Evolutionary conservation across 2,888 invertebrate species (phyloP).

Genomic region (Ferrisia virgata): DNA sequence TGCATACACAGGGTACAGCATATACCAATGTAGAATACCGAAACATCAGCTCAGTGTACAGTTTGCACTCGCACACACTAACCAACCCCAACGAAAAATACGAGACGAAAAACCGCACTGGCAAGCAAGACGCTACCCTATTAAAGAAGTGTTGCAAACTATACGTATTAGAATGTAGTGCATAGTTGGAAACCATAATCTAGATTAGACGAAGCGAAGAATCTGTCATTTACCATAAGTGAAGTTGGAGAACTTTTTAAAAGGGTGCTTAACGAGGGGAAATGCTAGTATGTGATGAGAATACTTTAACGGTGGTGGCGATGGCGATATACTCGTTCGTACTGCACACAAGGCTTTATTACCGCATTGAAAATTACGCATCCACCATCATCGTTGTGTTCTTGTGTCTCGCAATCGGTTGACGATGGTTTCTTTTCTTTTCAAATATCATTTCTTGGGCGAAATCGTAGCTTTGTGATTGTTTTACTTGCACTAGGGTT

Average conservation of each 20-base stretch:
- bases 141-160: background rate
- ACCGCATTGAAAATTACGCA: background rate
- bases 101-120: background rate
- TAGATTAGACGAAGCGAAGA: slow-evolving; percentile 17
- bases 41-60: background rate
- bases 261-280: slow-evolving; percentile 1
- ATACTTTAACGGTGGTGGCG: background rate
- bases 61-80: background rate
- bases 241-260: slow-evolving; percentile 14
- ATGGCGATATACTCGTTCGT: background rate
- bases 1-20: background rate
- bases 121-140: background rate
- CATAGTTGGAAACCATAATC: slow-evolving; percentile 9
- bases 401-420: no score
- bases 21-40: background rate
- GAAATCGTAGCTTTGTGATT: no score
- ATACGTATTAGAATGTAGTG: background rate
- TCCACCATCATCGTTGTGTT: no score
- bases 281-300: slow-evolving; percentile 1
- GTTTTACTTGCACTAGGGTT: no score
- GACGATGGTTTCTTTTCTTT: no score
- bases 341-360: background rate
- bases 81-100: background rate
- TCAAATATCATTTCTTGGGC: no score
- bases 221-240: slow-evolving; percentile 17